These are phyloP conservation scores for Venusia cambrica DNA, from an alignment of 2,888 invertebrate species.

Conservation along the genomic window DNA sequence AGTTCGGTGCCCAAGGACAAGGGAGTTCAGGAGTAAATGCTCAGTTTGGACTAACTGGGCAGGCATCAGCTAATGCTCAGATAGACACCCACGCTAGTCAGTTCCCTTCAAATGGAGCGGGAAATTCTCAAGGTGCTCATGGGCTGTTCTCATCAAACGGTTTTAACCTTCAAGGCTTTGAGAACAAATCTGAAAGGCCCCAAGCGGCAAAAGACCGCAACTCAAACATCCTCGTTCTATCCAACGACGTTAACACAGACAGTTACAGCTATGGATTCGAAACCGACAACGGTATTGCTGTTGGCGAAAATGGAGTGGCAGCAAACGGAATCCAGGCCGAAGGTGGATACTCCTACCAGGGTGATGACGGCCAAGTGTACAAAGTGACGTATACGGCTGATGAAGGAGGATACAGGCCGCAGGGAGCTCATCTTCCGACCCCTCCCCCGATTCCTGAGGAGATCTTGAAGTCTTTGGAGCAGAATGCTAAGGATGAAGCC, in stretches of 20 bases:
- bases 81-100: constrained; percentile 5
- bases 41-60: neutral
- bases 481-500: constrained; percentile 64
- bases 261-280: constrained; percentile 58
- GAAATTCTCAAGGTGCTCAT: too few relatives aligned
- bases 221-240: constrained; percentile 50
- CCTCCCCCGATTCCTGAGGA: constrained; percentile 64
- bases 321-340: constrained; percentile 56
- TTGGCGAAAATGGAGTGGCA: constrained; percentile 55
- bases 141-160: too few relatives aligned
- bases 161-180: constrained; percentile 18
- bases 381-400: constrained; percentile 65
- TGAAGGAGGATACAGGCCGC: constrained; percentile 58
- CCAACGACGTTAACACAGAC: constrained; percentile 52
- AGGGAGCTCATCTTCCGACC: constrained; percentile 62
- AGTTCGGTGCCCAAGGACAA: too few relatives aligned
- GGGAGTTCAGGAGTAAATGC: too few relatives aligned
- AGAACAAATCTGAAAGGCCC: constrained; percentile 38
- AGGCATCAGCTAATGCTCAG: constrained; percentile 1
- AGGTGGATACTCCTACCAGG: constrained; percentile 63
- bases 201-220: constrained; percentile 49
- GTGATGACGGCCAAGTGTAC: constrained; percentile 65
- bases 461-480: constrained; percentile 58
- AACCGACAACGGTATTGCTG: constrained; percentile 65
- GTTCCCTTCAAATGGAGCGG: too few relatives aligned